These are phyloP conservation scores for Nestor notabilis DNA, from an alignment of 2,113 vertebrate genomes.

Conservation along the genomic window DNA sequence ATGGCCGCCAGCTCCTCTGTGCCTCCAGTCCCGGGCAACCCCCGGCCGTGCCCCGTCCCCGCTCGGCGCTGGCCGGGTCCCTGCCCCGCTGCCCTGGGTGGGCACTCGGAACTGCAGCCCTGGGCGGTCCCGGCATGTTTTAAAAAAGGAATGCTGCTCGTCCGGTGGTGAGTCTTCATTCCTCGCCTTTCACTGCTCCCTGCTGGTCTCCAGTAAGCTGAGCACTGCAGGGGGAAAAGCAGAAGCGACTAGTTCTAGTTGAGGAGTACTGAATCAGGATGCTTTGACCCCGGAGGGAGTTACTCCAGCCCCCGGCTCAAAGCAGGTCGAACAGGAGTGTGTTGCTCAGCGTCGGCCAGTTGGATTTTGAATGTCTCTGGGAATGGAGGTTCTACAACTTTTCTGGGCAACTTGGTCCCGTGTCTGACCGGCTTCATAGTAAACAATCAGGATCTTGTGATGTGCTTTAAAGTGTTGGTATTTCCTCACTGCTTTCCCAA, in stretches of 20 bases:
- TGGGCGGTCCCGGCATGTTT: neutral
- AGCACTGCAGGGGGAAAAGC: neutral
- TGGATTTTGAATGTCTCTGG: neutral
- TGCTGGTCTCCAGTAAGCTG: neutral
- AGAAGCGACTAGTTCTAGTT: rapidly evolving
- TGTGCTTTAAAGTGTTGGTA: neutral
- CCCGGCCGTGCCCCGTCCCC: neutral
- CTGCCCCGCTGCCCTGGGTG: neutral
- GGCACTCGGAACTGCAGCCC: neutral
- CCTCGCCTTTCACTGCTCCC: slow-evolving; percentile 30
- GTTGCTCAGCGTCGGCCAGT: neutral
- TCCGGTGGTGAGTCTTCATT: neutral
- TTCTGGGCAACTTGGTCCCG: neutral
- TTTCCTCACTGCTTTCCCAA: neutral
- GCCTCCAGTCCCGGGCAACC: neutral
- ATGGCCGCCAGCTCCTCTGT: no score
- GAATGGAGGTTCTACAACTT: neutral
- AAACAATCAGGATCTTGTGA: neutral
- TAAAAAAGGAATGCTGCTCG: neutral
- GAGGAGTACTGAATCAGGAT: neutral
- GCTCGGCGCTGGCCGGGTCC: neutral
- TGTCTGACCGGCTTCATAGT: neutral
- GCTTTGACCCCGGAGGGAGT: neutral
- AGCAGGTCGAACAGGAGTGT: neutral
- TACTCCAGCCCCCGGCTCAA: neutral